These are phyloP conservation scores for Synergus japonicus DNA, from an alignment of 2,888 invertebrate genomes.

Conservation along the genomic window DNA sequence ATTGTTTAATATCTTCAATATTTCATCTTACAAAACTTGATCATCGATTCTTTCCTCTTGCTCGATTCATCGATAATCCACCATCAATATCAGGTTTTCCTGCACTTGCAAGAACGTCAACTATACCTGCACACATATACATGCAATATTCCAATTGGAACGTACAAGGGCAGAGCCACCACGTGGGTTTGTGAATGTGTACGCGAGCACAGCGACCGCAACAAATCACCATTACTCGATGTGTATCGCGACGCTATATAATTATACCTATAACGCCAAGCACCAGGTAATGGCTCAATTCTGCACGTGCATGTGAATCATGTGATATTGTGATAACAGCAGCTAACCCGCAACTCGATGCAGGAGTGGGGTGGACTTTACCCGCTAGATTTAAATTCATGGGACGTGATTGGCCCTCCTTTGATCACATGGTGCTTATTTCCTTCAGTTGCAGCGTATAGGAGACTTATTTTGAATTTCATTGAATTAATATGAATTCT, in stretches of 20 bases:
- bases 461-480: too few relatives aligned
- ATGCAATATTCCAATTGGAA: neutral
- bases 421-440: conserved; percentile 58
- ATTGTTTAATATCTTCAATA: too few relatives aligned
- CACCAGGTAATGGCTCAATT: conserved; percentile 77
- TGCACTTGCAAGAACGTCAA: conserved; percentile 42
- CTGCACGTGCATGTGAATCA: conserved; percentile 74
- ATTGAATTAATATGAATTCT: too few relatives aligned
- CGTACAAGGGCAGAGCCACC: conserved; percentile 45
- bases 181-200: conserved; percentile 63
- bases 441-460: too few relatives aligned
- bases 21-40: too few relatives aligned
- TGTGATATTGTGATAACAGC: conserved; percentile 68
- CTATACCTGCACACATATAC: neutral
- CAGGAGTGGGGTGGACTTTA: conserved; percentile 55
- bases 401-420: conserved; percentile 55
- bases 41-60: conserved; percentile 41
- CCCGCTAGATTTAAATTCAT: conserved; percentile 68
- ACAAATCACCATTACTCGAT: conserved; percentile 78
- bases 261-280: conserved; percentile 76
- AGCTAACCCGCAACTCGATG: conserved; percentile 55
- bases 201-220: conserved; percentile 61
- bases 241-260: conserved; percentile 76
- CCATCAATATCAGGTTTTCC: conserved; percentile 48
- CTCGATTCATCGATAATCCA: conserved; percentile 42